Conservation (phyloP, 2,113 vertebrate genomes). For the Triplophysa rosa region DNA sequence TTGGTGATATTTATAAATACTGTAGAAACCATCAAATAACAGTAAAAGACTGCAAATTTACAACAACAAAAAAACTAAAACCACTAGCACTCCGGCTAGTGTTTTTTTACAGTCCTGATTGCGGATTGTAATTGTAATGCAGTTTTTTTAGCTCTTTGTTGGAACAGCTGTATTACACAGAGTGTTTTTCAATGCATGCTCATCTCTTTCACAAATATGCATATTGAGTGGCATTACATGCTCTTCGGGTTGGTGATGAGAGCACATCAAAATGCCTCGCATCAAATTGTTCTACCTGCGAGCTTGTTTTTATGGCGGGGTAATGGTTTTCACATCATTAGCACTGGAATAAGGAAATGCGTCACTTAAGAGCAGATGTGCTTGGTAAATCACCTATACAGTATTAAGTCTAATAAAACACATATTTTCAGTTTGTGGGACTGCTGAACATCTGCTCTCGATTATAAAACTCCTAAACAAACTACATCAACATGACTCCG, state of each 20-base stretch:
- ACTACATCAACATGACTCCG: not conserved
- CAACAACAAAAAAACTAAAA: no score
- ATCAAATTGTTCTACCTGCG: not conserved
- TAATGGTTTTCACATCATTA: not conserved
- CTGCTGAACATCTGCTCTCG: slow-evolving; percentile 37
- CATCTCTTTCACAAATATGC: slow-evolving; percentile 18
- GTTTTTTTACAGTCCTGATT: no score
- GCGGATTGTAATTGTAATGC: slow-evolving; percentile 3
- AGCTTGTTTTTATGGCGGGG: slow-evolving; percentile 1
- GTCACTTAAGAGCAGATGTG: slow-evolving; percentile 43
- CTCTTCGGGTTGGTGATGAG: not conserved
- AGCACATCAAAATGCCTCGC: not conserved
- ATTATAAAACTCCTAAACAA: not conserved
- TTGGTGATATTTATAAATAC: no score
- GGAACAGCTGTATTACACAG: not conserved
- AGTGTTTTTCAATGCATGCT: slow-evolving; percentile 3
- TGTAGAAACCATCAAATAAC: no score
- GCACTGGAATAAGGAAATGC: not conserved
- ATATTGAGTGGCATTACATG: slow-evolving; percentile 20
- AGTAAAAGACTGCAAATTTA: no score
- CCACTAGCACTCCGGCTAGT: no score
- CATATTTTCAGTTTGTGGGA: slow-evolving; percentile 27
- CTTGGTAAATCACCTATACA: slow-evolving; percentile 33
- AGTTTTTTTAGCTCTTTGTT: not conserved
- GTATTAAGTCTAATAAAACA: slow-evolving; percentile 38